Percentiles rank a stretch among this genome's conserved stretches.
Evolutionary conservation across 1,140 invertebrate species (phyloP).

Genomic region (Colletes latitarsis): DNA sequence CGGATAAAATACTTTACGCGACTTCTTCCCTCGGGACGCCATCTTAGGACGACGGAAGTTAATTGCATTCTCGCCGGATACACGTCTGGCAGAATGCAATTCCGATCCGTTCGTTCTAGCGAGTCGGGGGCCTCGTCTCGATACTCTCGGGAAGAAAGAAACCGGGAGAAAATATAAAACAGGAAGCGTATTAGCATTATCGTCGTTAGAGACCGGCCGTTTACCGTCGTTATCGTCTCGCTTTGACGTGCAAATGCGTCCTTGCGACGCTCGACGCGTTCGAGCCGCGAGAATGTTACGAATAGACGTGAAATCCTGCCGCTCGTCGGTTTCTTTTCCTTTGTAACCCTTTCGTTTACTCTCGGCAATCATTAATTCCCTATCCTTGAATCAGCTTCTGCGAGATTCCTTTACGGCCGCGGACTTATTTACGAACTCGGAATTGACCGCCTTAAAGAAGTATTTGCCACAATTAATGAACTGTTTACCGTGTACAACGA

Average conservation of each 20-base stretch:
- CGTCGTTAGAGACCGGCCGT: background rate
- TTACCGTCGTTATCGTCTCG: constrained; percentile 1
- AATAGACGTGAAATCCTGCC: background rate
- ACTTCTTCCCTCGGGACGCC: constrained; percentile 12
- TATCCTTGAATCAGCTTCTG: background rate
- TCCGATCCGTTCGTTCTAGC: constrained; percentile 48
- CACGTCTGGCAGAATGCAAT: constrained; percentile 62
- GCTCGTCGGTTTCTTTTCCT: background rate
- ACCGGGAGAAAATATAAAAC: constrained; percentile 31
- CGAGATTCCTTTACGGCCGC: background rate
- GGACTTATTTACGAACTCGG: background rate
- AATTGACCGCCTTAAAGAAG: background rate
- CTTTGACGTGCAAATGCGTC: constrained; percentile 46
- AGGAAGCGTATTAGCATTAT: constrained; percentile 39
- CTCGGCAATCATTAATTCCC: background rate
- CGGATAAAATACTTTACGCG: constrained; percentile 22
- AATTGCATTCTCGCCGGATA: constrained; percentile 57
- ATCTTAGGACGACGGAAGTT: constrained; percentile 51
- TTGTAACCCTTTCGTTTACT: background rate
- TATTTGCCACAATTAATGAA: background rate
- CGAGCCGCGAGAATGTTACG: background rate
- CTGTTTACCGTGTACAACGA: background rate
- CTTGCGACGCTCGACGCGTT: background rate
- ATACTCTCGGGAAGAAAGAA: background rate
- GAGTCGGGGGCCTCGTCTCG: background rate